phyloP scores from a whole-genome alignment of 2,113 vertebrate species.

The Stercorarius parasiticus region DNA sequence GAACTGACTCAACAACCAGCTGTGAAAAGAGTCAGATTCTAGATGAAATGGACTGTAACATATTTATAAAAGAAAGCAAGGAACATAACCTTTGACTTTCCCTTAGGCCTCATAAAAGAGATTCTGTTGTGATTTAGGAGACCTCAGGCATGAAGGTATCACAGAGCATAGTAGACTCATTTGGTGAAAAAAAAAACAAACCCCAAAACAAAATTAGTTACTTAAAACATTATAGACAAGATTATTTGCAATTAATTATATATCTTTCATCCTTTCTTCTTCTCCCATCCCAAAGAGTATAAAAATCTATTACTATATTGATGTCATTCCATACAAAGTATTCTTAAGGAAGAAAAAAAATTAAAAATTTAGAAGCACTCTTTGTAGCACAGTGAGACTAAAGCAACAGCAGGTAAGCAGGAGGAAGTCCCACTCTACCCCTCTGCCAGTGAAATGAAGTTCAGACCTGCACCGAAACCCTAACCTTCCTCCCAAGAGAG shows the following conservation, averaged over 20 bases:
- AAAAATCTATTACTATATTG: not conserved
- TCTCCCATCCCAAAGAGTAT: not conserved
- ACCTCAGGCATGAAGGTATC: not conserved
- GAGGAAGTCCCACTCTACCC: not conserved
- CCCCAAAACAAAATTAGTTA: not conserved
- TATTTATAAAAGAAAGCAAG: constrained; percentile 64
- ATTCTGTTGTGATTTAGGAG: constrained; percentile 56
- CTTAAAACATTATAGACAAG: not conserved
- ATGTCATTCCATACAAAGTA: not conserved
- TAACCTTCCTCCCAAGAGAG: not conserved
- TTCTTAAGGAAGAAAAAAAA: not conserved
- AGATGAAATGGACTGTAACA: constrained; percentile 36
- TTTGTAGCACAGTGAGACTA: not conserved
- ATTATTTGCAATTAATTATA: not conserved
- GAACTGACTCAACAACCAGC: constrained; percentile 14
- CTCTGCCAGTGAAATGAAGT: not conserved
- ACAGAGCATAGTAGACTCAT: not conserved
- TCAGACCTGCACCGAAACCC: not conserved
- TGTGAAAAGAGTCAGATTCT: constrained; percentile 41
- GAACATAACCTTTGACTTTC: constrained; percentile 51
- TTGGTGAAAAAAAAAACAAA: not conserved
- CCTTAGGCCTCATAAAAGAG: constrained; percentile 50
- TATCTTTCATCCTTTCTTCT: not conserved
- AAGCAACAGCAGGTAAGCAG: not conserved
- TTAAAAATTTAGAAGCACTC: not conserved